A percentile compares a stretch with the other conserved stretches of the same genome.
phyloP scores from a whole-genome alignment of 1,140 invertebrate species.

The Anoplolepis gracilipes region DNA sequence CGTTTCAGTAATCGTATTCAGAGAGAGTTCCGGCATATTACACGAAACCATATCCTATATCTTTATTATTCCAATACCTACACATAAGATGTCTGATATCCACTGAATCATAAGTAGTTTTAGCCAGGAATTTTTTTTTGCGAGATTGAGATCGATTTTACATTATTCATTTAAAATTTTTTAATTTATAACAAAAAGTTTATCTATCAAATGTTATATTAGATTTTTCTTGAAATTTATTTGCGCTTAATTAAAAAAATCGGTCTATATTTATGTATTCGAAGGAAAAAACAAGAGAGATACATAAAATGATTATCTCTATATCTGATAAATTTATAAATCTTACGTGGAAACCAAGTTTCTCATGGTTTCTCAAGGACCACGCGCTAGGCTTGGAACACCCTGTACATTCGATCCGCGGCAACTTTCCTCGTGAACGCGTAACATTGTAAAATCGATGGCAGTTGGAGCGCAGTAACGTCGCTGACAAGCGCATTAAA shows the following conservation, averaged over 20 bases:
- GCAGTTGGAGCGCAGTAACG: constrained; percentile 54
- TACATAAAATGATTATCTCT: not conserved
- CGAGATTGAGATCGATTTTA: not conserved
- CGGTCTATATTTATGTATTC: not conserved
- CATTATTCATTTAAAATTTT: not conserved
- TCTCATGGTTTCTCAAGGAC: not conserved
- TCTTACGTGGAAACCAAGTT: not conserved
- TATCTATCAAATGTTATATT: not conserved
- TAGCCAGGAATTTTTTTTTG: not conserved
- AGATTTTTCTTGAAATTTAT: not conserved
- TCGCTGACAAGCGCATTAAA: constrained; percentile 63
- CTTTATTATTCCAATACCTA: constrained; percentile 30
- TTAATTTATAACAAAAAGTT: not conserved
- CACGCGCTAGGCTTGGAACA: not conserved
- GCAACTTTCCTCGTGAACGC: constrained; percentile 44
- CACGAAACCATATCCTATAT: constrained; percentile 36
- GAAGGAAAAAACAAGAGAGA: not conserved
- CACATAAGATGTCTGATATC: not conserved
- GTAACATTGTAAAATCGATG: constrained; percentile 59
- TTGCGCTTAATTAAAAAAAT: not conserved
- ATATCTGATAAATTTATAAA: not conserved
- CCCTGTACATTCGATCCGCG: constrained; percentile 35
- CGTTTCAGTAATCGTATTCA: constrained; percentile 41
- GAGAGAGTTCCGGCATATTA: constrained; percentile 50
- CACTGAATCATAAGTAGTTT: not conserved